Evolutionary conservation across 2,888 invertebrate genomes (phyloP).

Genomic region (Rotaria magnacalcarata): DNA sequence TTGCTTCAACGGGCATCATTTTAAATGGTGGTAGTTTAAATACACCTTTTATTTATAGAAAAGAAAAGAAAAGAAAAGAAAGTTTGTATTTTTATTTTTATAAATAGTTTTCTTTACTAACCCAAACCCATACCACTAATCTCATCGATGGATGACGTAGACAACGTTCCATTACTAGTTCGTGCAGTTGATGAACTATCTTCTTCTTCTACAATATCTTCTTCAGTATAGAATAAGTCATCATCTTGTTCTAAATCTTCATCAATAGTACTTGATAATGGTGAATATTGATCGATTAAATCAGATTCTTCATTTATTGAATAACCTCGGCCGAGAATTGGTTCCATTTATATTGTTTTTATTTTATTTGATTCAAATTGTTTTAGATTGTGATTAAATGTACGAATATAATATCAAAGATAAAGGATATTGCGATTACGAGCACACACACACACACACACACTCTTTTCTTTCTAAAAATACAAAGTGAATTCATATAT

Average conservation of each 20-base stretch:
- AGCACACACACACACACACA: background rate
- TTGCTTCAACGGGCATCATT: background rate
- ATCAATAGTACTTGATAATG: slow-evolving; percentile 26
- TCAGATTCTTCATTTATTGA: slow-evolving; percentile 20
- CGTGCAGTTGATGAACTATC: background rate
- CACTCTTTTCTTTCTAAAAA: background rate
- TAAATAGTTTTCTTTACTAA: background rate
- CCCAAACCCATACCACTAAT: background rate
- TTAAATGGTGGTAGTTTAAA: background rate
- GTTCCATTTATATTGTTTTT: background rate
- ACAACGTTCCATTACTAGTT: background rate
- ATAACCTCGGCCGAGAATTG: slow-evolving; percentile 20
- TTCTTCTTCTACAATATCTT: background rate
- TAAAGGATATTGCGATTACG: slow-evolving; percentile 13
- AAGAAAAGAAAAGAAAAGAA: background rate
- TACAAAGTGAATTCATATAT: background rate
- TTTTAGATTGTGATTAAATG: slow-evolving; percentile 8
- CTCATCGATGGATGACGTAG: background rate
- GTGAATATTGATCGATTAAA: slow-evolving; percentile 16
- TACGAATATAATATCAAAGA: background rate
- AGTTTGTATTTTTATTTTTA: background rate
- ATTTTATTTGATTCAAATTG: slow-evolving; percentile 3
- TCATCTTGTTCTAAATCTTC: slow-evolving; percentile 28
- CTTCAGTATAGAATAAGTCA: slow-evolving; percentile 1
- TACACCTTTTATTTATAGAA: background rate